Conservation (phyloP, 2,797 vertebrate species). For the Syngnathus rostellatus region DNA sequence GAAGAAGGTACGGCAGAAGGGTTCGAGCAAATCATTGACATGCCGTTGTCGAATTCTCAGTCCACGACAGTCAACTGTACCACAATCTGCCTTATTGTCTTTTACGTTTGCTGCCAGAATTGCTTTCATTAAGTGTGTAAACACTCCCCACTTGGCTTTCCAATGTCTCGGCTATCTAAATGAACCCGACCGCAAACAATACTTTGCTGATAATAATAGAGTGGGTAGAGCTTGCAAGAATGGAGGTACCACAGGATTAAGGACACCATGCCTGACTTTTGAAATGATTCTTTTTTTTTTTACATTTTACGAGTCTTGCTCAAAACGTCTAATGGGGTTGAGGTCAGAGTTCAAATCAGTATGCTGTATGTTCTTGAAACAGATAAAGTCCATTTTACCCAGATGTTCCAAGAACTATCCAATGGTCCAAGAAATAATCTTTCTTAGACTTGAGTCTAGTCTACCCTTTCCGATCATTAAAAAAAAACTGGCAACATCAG, state of each 20-base stretch:
- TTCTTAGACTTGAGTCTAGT: too few relatives aligned
- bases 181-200: neutral
- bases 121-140: conserved; percentile 48
- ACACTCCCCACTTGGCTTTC: conserved; percentile 21
- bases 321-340: neutral
- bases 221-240: neutral
- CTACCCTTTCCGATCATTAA: too few relatives aligned
- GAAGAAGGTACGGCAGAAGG: conserved; percentile 15
- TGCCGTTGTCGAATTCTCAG: conserved; percentile 30
- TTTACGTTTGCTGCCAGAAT: conserved; percentile 30
- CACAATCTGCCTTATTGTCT: conserved; percentile 32
- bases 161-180: neutral
- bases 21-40: conserved; percentile 21
- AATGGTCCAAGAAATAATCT: too few relatives aligned
- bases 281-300: neutral
- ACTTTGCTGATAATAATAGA: neutral
- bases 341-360: neutral
- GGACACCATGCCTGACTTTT: neutral
- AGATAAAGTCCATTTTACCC: too few relatives aligned
- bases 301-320: neutral
- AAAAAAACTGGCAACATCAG: too few relatives aligned
- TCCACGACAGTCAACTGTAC: conserved; percentile 28
- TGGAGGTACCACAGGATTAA: neutral
- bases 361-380: neutral
- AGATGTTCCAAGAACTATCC: too few relatives aligned